phyloP scores from a whole-genome alignment of 2,888 invertebrate species.

The Heteropelma amictum region DNA sequence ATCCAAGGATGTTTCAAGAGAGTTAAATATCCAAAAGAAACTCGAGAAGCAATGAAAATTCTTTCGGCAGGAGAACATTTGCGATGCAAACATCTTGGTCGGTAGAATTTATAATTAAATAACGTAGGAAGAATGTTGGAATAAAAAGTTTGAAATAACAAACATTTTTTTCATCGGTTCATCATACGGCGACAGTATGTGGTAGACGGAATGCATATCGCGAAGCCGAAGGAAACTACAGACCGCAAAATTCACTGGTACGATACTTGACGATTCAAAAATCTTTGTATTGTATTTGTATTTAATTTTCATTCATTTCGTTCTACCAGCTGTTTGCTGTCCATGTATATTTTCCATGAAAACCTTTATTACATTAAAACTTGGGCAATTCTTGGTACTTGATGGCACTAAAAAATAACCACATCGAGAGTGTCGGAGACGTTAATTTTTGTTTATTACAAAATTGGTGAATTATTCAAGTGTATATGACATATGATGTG shows the following conservation, averaged over 20 bases:
- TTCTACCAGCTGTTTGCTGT: neutral
- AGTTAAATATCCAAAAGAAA: conserved; percentile 66
- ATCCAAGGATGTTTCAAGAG: conserved; percentile 16
- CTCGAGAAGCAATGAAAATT: conserved; percentile 64
- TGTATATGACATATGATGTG: too few species aligned
- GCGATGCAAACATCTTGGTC: conserved; percentile 15
- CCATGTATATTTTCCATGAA: neutral
- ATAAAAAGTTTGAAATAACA: neutral
- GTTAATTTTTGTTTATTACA: too few species aligned
- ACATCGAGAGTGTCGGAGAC: too few species aligned
- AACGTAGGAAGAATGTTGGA: neutral
- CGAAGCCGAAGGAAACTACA: neutral
- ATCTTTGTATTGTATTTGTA: neutral
- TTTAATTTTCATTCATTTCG: neutral
- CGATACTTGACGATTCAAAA: neutral
- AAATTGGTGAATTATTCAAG: too few species aligned
- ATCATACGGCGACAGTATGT: too few species aligned
- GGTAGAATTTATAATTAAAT: neutral
- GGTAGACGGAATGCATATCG: neutral
- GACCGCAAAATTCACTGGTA: conserved; percentile 15
- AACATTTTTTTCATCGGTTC: too few species aligned
- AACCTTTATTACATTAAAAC: too few species aligned
- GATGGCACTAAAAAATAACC: too few species aligned
- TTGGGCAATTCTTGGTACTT: too few species aligned
- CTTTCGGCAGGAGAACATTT: conserved; percentile 36